A percentile compares a stretch with the other conserved stretches of the same genome.
Evolutionary conservation across 2,113 vertebrate species (phyloP).

Genomic region (Calidris pygmaea): DNA sequence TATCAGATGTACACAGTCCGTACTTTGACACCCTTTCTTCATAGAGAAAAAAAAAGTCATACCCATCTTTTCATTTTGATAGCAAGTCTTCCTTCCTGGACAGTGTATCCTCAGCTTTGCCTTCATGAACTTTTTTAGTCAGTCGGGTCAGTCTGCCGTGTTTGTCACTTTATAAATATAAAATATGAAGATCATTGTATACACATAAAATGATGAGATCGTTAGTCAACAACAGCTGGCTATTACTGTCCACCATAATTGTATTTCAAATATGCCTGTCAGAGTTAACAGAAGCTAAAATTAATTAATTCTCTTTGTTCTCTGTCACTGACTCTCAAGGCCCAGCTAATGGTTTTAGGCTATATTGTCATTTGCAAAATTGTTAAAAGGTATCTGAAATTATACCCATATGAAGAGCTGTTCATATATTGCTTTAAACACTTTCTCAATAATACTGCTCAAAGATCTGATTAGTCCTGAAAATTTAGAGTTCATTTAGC

Average conservation of each 20-base stretch:
- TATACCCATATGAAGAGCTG: neutral
- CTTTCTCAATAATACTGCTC: neutral
- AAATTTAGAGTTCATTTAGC: neutral
- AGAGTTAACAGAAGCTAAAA: neutral
- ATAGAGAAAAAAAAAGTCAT: neutral
- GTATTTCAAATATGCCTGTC: slow-evolving; percentile 21
- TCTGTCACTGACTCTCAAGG: neutral
- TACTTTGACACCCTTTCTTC: neutral
- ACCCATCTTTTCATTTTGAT: neutral
- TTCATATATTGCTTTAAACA: neutral
- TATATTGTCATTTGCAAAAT: neutral
- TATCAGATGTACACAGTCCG: neutral
- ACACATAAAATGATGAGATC: neutral
- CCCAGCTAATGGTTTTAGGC: neutral
- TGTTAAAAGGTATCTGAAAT: neutral
- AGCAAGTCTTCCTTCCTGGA: neutral
- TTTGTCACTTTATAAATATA: neutral
- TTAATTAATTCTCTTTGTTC: neutral
- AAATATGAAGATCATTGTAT: neutral
- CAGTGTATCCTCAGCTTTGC: neutral
- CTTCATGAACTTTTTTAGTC: neutral
- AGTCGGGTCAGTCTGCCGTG: neutral
- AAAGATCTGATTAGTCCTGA: neutral
- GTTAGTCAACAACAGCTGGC: neutral
- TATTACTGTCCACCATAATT: slow-evolving; percentile 4